Conservation (phyloP, 2,888 invertebrate species). For the Plagodis dolabraria region DNA sequence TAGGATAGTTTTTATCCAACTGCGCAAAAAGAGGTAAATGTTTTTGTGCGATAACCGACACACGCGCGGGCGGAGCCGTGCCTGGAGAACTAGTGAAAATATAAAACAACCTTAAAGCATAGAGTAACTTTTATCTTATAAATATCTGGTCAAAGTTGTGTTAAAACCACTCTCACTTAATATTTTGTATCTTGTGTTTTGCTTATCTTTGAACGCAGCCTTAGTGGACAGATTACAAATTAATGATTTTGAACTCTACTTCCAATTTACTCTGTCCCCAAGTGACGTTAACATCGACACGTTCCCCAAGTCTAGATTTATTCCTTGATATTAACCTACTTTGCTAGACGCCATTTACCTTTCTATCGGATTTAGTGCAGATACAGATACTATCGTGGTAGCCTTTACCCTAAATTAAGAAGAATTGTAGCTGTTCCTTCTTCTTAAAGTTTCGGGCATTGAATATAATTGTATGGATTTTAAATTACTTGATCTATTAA, state of each 20-base stretch:
- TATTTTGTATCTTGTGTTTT: too few relatives aligned
- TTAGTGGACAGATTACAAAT: too few relatives aligned
- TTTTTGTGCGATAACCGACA: too few relatives aligned
- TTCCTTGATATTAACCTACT: constrained; percentile 65
- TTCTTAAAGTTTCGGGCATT: background rate
- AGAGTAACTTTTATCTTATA: too few relatives aligned
- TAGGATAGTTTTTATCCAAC: too few relatives aligned
- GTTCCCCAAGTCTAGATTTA: constrained; percentile 63
- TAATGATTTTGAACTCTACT: background rate
- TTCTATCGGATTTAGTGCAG: constrained; percentile 45
- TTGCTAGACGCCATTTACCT: constrained; percentile 55
- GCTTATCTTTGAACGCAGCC: too few relatives aligned
- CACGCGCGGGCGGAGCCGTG: too few relatives aligned
- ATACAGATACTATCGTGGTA: constrained; percentile 40
- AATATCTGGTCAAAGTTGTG: too few relatives aligned
- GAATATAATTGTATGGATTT: background rate
- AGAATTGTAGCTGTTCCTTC: constrained; percentile 2
- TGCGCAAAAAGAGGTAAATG: too few relatives aligned
- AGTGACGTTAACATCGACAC: constrained; percentile 57
- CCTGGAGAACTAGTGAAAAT: too few relatives aligned
- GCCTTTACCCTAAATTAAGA: constrained; percentile 22
- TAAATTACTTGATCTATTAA: background rate
- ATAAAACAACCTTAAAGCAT: too few relatives aligned
- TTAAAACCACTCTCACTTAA: too few relatives aligned
- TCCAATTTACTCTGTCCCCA: constrained; percentile 1